These are phyloP conservation scores for Acrossocheilus wenchowensis DNA, from an alignment of 2,797 vertebrate species.

Conservation along the genomic window DNA sequence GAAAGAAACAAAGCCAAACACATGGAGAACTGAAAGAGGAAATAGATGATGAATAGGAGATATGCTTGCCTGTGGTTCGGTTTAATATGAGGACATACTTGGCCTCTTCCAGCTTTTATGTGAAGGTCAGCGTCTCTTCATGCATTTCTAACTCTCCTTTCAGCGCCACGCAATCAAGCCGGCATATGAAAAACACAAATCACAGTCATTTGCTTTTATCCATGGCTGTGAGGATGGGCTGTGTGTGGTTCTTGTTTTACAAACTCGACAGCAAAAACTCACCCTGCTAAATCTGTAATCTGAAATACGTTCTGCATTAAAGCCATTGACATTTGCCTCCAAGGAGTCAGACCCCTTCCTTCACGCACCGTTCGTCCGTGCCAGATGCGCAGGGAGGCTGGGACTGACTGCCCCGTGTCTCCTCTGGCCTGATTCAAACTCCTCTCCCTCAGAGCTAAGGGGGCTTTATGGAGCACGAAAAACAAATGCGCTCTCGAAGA, in stretches of 20 bases:
- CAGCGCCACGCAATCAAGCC: slow-evolving; percentile 42
- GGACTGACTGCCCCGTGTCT: slow-evolving; percentile 15
- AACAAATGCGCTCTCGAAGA: slow-evolving; percentile 48
- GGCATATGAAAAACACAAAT: slow-evolving; percentile 40
- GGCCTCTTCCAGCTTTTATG: slow-evolving; percentile 50
- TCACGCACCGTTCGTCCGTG: slow-evolving; percentile 15
- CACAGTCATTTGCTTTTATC: slow-evolving; percentile 4
- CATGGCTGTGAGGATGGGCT: slow-evolving; percentile 9
- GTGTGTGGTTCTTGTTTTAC: slow-evolving; percentile 23
- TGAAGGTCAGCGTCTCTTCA: slow-evolving; percentile 49
- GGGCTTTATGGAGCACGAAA: slow-evolving; percentile 47
- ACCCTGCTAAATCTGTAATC: slow-evolving; percentile 39
- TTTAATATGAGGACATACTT: slow-evolving; percentile 52
- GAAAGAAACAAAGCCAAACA: slow-evolving; percentile 56
- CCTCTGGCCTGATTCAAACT: slow-evolving; percentile 34
- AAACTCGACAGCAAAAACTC: slow-evolving; percentile 9
- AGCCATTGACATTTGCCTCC: slow-evolving; percentile 30
- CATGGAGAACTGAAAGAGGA: slow-evolving; percentile 53
- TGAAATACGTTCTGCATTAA: slow-evolving; percentile 42
- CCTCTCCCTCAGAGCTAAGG: slow-evolving; percentile 33
- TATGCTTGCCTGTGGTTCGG: slow-evolving; percentile 40
- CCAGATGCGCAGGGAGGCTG: slow-evolving; percentile 47
- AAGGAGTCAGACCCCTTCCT: slow-evolving; percentile 31
- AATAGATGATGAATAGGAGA: slow-evolving; percentile 51
- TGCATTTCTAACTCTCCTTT: slow-evolving; percentile 43